Conservation (phyloP, 2,113 vertebrate species). For the Antigone vipio region DNA sequence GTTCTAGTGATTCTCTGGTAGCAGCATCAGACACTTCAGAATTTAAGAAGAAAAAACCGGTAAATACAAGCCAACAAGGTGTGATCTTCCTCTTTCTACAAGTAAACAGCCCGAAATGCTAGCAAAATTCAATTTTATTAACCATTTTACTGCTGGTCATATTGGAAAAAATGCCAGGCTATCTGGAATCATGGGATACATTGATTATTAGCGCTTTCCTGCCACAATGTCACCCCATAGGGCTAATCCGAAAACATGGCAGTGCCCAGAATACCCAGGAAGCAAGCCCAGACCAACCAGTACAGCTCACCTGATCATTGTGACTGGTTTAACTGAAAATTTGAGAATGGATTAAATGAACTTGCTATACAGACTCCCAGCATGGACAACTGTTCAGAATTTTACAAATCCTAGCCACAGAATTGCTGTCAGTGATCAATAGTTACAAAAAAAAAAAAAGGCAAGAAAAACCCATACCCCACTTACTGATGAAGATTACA, state of each 20-base stretch:
- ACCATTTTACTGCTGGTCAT: not conserved
- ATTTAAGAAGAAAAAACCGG: not conserved
- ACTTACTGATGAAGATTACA: not conserved
- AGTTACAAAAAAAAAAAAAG: not conserved
- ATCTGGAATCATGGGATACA: not conserved
- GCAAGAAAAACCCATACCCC: rapidly evolving
- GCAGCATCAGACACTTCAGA: not conserved
- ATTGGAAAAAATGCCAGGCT: not conserved
- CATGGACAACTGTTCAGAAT: not conserved
- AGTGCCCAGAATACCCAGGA: not conserved
- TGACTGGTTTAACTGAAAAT: not conserved
- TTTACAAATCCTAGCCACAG: not conserved
- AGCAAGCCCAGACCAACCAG: not conserved
- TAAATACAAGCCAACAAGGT: not conserved
- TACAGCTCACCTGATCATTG: not conserved
- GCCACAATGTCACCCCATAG: not conserved
- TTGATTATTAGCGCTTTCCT: not conserved
- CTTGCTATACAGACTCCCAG: not conserved
- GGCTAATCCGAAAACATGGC: not conserved
- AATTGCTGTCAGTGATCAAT: not conserved
- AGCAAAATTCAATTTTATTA: not conserved
- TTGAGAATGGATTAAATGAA: not conserved
- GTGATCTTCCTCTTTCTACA: not conserved
- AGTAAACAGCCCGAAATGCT: not conserved
- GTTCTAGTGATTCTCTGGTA: not conserved